phyloP scores from a whole-genome alignment of 2,888 invertebrate genomes.

The Cryptocephalus moraei region DNA sequence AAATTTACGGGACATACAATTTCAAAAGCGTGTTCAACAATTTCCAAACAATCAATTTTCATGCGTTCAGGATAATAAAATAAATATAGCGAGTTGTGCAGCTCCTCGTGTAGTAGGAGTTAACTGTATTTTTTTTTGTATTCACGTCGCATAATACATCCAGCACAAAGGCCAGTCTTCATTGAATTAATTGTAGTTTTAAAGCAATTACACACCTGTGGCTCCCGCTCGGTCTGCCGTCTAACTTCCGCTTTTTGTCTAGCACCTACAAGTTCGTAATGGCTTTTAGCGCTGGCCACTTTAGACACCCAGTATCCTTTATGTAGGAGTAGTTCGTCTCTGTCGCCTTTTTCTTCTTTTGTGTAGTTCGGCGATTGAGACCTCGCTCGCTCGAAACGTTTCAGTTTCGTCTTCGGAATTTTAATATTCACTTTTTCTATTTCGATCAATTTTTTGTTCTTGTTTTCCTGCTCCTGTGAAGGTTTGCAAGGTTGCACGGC shows the following conservation, averaged over 20 bases:
- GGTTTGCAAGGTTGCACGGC: constrained; percentile 16
- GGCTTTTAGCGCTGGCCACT: constrained; percentile 31
- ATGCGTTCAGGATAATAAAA: no score
- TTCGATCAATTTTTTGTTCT: constrained; percentile 9
- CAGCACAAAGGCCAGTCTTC: constrained; percentile 2
- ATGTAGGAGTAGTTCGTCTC: constrained; percentile 16
- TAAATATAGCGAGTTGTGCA: no score
- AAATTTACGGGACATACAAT: no score
- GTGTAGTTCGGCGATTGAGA: constrained; percentile 35
- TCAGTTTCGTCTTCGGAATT: constrained; percentile 34
- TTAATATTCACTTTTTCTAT: constrained; percentile 29
- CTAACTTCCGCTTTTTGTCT: constrained; percentile 32
- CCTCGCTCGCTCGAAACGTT: constrained; percentile 29
- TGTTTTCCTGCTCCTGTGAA: constrained; percentile 5
- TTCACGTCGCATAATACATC: constrained; percentile 4
- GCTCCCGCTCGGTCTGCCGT: constrained; percentile 25
- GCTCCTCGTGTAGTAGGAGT: no score
- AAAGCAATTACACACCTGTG: constrained; percentile 25
- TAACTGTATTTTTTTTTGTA: background rate
- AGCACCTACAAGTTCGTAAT: constrained; percentile 29
- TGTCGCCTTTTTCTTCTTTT: constrained; percentile 25
- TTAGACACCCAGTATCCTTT: constrained; percentile 19
- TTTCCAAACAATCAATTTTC: no score
- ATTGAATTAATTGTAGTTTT: constrained; percentile 6
- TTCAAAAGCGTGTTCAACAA: no score